phyloP scores from a whole-genome alignment of 2,113 vertebrate species.

The Embiotoca jacksoni region DNA sequence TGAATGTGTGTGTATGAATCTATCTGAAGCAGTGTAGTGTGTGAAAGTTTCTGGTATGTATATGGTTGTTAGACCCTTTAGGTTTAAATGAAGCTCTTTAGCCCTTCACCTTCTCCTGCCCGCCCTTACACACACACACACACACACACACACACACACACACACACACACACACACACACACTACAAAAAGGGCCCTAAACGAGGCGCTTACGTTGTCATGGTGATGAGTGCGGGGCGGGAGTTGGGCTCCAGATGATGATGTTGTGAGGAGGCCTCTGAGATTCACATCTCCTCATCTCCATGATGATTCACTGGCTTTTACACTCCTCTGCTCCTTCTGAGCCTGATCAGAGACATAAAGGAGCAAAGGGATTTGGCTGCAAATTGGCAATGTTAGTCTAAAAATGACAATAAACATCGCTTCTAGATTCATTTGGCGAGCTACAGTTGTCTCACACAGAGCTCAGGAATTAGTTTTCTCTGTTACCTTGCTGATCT shows the following conservation, averaged over 20 bases:
- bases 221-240: constrained; percentile 46
- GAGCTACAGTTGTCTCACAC: not conserved
- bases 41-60: not conserved
- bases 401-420: constrained; percentile 21
- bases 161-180: constrained; percentile 16
- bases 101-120: not conserved
- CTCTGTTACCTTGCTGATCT: not conserved
- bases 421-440: constrained; percentile 5
- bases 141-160: constrained; percentile 10
- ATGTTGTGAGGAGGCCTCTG: constrained; percentile 52
- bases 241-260: constrained; percentile 50
- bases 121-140: constrained; percentile 2
- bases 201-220: constrained; percentile 68
- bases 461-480: not conserved
- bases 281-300: constrained; percentile 52
- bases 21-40: too few relatives aligned
- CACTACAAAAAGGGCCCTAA: constrained; percentile 50
- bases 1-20: too few relatives aligned
- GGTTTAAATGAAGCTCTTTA: constrained; percentile 30
- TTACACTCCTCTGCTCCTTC: constrained; percentile 15
- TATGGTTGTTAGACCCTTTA: not conserved
- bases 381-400: constrained; percentile 23
- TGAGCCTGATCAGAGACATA: constrained; percentile 7
- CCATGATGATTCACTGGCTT: constrained; percentile 49
- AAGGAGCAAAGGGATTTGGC: constrained; percentile 8